Evolutionary conservation across 1,140 invertebrate species (phyloP), one percentile per base, ranked within the genome.

Genomic region (Camponotus vicinus): DNA sequence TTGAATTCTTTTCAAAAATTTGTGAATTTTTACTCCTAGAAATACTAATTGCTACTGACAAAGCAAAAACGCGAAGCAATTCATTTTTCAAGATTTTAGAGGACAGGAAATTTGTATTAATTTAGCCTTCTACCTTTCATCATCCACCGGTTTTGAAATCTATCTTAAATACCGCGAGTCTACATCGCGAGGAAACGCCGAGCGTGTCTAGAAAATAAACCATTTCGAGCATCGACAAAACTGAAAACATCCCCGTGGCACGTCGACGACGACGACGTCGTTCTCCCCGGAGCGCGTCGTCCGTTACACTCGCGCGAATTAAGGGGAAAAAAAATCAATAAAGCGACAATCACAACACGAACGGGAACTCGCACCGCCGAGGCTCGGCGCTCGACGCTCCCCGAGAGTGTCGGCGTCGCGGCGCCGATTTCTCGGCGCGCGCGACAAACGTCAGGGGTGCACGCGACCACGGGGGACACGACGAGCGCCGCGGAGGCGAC

Each of bases 251-350:
- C 4, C 37, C 45, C 42, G 27, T 8, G 40, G 2, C 42, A 45
- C 37, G 18, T 70, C 64, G 37, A 82, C 3, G 37, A 82, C 3
- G 49, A 9, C 18, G 21, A 27, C 27, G 27, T 27, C 27, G 27
- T 27, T 27, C 27, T 27, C 27, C 27, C 27, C 27, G 27, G 27
- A 27, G 27, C 27, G 27, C 27, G 27, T 27, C 27, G 27, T 27
- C 27, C 27, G 27, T 27, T 27, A 27, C 27, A 27, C 27, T 27
- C 27, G 27, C 27, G 27, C 27, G 77, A 86, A 86, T 86, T 69
- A 64, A 67, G 49, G 49, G 27, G 21, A 15, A 32, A 86, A 76
- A 86, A 90, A 86, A 89, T 91, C 87, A 88, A 90, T 90, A 90
- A 82, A 9, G 9, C 9, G 52, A 32, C 21, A 37, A 49, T 70